Conservation (phyloP, 2,797 vertebrate species). For the Tinamus major region DNA sequence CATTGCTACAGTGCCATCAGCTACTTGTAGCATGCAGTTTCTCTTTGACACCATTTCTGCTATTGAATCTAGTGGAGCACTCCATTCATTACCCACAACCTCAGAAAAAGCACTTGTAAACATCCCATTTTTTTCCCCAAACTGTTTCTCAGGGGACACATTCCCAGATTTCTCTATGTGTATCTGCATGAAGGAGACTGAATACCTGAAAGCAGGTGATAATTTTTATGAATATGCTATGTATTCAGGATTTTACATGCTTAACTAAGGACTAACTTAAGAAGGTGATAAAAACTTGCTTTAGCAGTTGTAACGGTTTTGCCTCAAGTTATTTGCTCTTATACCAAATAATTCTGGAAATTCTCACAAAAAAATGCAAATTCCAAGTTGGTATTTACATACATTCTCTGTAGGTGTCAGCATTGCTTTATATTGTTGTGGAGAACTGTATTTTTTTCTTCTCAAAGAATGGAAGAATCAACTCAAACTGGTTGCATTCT, state of each 20-base stretch:
- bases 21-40: too few species aligned
- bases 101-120: neutral
- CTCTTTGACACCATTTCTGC: neutral
- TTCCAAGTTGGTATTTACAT: slow-evolving; percentile 70
- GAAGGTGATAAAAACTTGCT: neutral
- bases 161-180: neutral
- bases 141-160: neutral
- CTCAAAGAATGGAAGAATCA: slow-evolving; percentile 51
- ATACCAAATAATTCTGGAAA: neutral
- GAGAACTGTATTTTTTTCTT: slow-evolving; percentile 55
- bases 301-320: neutral
- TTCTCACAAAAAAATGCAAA: slow-evolving; percentile 22
- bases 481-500: neutral
- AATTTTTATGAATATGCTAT: neutral
- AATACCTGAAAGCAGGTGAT: neutral
- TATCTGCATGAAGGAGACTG: neutral
- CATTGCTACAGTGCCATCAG: too few species aligned
- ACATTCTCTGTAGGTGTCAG: slow-evolving; percentile 79
- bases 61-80: neutral
- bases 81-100: neutral
- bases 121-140: neutral
- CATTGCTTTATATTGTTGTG: slow-evolving; percentile 73
- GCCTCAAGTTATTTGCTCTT: neutral
- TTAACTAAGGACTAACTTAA: neutral
- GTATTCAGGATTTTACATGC: neutral